phyloP scores from a whole-genome alignment of 2,113 vertebrate species.

The Promerops cafer region DNA sequence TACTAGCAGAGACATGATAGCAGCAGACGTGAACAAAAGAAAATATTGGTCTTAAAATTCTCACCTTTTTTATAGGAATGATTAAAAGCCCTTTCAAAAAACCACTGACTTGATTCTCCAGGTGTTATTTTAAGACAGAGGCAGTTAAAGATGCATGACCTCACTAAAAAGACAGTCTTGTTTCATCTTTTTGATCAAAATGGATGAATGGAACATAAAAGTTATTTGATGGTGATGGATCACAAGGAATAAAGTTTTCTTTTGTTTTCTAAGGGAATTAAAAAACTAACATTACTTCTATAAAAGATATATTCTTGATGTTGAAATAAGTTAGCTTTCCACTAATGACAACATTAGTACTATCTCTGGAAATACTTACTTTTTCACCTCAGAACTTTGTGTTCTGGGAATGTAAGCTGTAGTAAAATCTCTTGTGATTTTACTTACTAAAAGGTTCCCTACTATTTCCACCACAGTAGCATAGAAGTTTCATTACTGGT shows the following conservation, averaged over 20 bases:
- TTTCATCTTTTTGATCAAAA: not conserved
- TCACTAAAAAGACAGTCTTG: not conserved
- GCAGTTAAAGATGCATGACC: not conserved
- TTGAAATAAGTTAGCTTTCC: not conserved
- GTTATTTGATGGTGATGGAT: not conserved
- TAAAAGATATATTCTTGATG: not conserved
- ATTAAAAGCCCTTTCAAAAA: not conserved
- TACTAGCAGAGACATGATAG: not conserved
- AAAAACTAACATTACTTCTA: not conserved
- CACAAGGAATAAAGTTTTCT: not conserved
- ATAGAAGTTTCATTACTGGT: not conserved
- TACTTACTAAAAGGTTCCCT: not conserved
- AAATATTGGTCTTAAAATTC: not conserved
- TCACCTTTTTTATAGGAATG: not conserved
- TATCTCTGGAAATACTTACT: not conserved
- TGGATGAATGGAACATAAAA: not conserved
- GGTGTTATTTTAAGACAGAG: not conserved
- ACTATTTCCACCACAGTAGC: not conserved
- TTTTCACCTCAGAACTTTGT: not conserved
- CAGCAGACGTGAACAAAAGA: not conserved
- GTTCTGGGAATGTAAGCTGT: not conserved
- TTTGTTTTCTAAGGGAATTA: not conserved
- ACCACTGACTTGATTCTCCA: fast-evolving
- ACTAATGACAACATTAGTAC: not conserved
- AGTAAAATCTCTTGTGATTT: not conserved